Evolutionary conservation across 2,888 invertebrate genomes (phyloP), one percentile per base, ranked within the genome.

Genomic region (Mayetiola destructor): DNA sequence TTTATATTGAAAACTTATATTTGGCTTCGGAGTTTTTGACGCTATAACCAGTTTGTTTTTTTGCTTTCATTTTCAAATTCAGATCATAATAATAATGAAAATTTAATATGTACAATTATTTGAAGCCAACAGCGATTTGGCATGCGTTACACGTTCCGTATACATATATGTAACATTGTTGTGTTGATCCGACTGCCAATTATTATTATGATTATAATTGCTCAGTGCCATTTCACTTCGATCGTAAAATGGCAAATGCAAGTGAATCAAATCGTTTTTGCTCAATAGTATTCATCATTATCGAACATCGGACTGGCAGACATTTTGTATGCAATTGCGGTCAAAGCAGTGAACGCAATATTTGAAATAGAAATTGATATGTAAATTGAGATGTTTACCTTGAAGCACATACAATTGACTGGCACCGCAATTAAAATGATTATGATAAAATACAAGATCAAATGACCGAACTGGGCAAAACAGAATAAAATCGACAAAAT

Each of bases 321-420:
- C 27, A 48, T 48, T 27, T n/a, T 27, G 27, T 9, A 48, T 48
- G 27, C 27, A 48, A 48, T 48, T 48, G 27, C 18, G 48, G 2
- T 6, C 23, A 23, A n/a, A n/a, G n/a, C n/a, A n/a, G n/a, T n/a
- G n/a, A n/a, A n/a, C n/a, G n/a, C n/a, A n/a, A n/a, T 2, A 18
- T 39, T 48, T 27, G 48, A 48, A 48, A 48, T 23, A 48, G 48
- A 48, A 48, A 48, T 48, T 23, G 27, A 48, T 48, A 48, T 48
- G 27, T 16, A 48, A 48, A 48, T 42, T 21, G 4, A 12, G 42
- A 48, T 42, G 42, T 42, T 42, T 5, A 48, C 27, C 48, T 27
- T 48, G 48, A 48, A 48, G 23, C 29, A n/a, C 5, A 6, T 32
- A 32, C 27, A 27, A 48, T 48, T 27, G 16, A 48, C 27, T 27